phyloP scores from a whole-genome alignment of 2,113 vertebrate genomes.

The Ictidomys tridecemlineatus region DNA sequence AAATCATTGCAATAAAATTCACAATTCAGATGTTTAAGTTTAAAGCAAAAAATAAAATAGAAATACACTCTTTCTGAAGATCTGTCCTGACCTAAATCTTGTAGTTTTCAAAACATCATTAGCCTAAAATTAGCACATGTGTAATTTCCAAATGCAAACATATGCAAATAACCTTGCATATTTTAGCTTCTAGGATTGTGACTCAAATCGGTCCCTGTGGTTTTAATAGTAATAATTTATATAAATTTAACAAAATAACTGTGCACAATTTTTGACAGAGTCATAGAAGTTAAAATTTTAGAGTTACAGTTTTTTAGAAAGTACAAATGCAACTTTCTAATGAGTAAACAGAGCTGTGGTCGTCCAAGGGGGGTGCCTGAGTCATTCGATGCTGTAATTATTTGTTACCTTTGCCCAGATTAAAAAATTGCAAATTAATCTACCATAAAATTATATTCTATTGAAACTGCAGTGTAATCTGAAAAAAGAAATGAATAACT shows the following conservation, averaged over 20 bases:
- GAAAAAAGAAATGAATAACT: background rate
- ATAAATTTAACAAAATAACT: background rate
- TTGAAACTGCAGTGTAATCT: background rate
- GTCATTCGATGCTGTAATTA: background rate
- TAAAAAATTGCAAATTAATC: constrained; percentile 10
- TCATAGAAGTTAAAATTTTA: background rate
- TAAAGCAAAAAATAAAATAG: constrained; percentile 52
- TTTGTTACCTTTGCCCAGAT: background rate
- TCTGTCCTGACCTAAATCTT: background rate
- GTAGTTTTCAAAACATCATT: constrained; percentile 46
- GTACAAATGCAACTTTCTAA: background rate
- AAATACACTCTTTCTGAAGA: constrained; percentile 21
- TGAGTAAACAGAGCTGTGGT: background rate
- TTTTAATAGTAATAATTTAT: constrained; percentile 36
- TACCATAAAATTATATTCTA: background rate
- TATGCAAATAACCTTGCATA: background rate
- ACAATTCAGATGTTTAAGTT: background rate
- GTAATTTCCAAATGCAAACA: constrained; percentile 46
- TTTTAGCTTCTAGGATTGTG: background rate
- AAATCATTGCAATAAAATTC: background rate
- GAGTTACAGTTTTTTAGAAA: background rate
- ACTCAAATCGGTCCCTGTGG: background rate
- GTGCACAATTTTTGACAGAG: constrained; percentile 27
- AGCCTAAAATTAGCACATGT: constrained; percentile 41
- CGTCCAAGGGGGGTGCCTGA: too few relatives aligned